phyloP scores from a whole-genome alignment of 2,113 vertebrate species.

The Phasianus colchicus region DNA sequence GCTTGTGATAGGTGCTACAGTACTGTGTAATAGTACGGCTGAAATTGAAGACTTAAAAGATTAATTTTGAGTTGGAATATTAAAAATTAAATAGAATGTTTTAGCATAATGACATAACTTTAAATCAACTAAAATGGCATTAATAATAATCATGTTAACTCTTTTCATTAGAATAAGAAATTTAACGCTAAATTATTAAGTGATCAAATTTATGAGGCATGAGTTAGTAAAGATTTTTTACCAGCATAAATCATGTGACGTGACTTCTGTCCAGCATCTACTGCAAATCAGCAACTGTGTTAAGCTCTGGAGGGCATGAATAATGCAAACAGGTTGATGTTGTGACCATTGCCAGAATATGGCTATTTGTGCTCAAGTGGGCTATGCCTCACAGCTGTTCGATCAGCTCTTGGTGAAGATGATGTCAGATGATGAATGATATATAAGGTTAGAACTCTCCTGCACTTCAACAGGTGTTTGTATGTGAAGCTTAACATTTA shows the following conservation, averaged over 20 bases:
- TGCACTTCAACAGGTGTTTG: background rate
- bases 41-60: slow-evolving; percentile 69
- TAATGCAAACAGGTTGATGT: slow-evolving; percentile 49
- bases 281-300: slow-evolving; percentile 60
- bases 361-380: background rate
- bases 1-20: slow-evolving; percentile 42
- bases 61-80: slow-evolving; percentile 76
- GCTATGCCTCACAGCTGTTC: background rate
- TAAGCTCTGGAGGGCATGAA: slow-evolving; percentile 65
- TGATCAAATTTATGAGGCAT: slow-evolving; percentile 66
- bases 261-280: slow-evolving; percentile 55
- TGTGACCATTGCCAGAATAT: background rate
- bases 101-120: slow-evolving; percentile 75
- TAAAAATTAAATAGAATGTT: slow-evolving; percentile 70
- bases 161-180: slow-evolving; percentile 71
- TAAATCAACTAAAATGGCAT: slow-evolving; percentile 75
- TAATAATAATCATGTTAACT: slow-evolving; percentile 70
- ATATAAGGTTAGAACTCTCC: background rate
- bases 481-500: no score
- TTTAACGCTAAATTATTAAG: slow-evolving; percentile 71
- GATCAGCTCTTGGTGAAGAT: background rate
- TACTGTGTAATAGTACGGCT: slow-evolving; percentile 55
- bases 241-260: slow-evolving; percentile 61
- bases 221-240: slow-evolving; percentile 75
- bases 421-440: background rate